These are phyloP conservation scores for Lepidurus packardi DNA, from an alignment of 1,140 invertebrate genomes.

Conservation along the genomic window DNA sequence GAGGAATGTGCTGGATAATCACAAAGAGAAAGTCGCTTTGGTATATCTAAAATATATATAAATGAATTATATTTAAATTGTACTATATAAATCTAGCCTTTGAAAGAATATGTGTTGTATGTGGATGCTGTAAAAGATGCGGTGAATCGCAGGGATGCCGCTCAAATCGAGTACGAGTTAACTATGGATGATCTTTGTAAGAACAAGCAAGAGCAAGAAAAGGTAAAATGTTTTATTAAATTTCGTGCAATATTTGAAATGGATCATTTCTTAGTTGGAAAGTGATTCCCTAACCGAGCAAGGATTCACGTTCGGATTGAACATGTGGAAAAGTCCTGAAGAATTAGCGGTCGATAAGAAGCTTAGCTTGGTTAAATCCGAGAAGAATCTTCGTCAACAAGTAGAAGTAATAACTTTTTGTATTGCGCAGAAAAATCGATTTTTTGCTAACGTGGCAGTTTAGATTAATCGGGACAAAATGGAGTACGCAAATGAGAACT, in stretches of 20 bases:
- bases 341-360: slow-evolving; percentile 51
- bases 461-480: slow-evolving; percentile 54
- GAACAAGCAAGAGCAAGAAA: slow-evolving; percentile 57
- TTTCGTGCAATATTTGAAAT: neutral
- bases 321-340: slow-evolving; percentile 52
- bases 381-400: slow-evolving; percentile 53
- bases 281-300: slow-evolving; percentile 29
- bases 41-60: slow-evolving; percentile 28
- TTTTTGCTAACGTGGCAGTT: slow-evolving; percentile 31
- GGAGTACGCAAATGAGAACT: slow-evolving; percentile 64
- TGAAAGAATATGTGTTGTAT: slow-evolving; percentile 64
- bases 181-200: slow-evolving; percentile 60
- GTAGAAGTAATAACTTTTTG: slow-evolving; percentile 45
- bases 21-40: slow-evolving; percentile 34
- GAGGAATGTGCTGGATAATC: slow-evolving; percentile 47
- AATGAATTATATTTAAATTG: neutral
- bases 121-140: slow-evolving; percentile 63
- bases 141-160: slow-evolving; percentile 58
- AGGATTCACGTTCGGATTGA: slow-evolving; percentile 29
- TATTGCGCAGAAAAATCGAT: neutral
- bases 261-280: slow-evolving; percentile 28
- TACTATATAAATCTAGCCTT: slow-evolving; percentile 45
- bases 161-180: slow-evolving; percentile 62
- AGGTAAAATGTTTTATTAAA: slow-evolving; percentile 46
- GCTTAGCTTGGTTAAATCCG: slow-evolving; percentile 50